Percentiles rank a stretch among this genome's conserved stretches.
phyloP scores from a whole-genome alignment of 2,797 vertebrate genomes.

The Delichon dasypus region DNA sequence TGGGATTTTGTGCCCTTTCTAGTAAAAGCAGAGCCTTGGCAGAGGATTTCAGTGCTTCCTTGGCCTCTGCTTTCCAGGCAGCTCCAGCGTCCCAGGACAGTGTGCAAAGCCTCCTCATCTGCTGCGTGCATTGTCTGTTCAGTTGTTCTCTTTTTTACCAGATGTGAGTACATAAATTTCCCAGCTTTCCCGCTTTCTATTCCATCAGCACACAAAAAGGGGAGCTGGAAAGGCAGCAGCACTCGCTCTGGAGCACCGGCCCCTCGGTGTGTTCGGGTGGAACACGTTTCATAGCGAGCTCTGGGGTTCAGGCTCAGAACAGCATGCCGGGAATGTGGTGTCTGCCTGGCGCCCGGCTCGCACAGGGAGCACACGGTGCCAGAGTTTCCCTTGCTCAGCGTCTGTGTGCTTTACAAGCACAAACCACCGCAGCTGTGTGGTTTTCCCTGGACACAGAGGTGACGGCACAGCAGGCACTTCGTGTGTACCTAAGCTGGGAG shows the following conservation, averaged over 20 bases:
- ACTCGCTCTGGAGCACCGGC: neutral
- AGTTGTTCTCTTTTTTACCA: neutral
- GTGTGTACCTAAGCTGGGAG: rapidly evolving
- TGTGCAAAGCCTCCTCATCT: neutral
- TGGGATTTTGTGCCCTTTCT: neutral
- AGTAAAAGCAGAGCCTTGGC: neutral
- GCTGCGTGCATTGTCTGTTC: rapidly evolving
- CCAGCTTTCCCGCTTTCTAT: neutral
- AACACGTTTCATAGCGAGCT: neutral
- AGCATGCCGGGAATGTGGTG: neutral
- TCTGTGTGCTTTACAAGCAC: neutral
- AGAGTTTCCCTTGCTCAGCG: neutral
- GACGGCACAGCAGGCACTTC: no score
- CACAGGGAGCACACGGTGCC: no score
- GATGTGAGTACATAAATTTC: neutral
- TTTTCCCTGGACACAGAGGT: neutral
- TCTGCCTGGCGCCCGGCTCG: neutral
- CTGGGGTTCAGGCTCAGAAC: neutral
- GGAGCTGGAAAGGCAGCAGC: neutral
- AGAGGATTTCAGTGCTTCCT: neutral
- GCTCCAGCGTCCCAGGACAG: neutral
- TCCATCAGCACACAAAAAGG: neutral
- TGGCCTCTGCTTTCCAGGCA: neutral
- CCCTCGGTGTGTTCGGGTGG: neutral
- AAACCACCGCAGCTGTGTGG: neutral